These are phyloP conservation scores for Dasyurus viverrinus DNA, from an alignment of 2,113 vertebrate species.

Conservation along the genomic window DNA sequence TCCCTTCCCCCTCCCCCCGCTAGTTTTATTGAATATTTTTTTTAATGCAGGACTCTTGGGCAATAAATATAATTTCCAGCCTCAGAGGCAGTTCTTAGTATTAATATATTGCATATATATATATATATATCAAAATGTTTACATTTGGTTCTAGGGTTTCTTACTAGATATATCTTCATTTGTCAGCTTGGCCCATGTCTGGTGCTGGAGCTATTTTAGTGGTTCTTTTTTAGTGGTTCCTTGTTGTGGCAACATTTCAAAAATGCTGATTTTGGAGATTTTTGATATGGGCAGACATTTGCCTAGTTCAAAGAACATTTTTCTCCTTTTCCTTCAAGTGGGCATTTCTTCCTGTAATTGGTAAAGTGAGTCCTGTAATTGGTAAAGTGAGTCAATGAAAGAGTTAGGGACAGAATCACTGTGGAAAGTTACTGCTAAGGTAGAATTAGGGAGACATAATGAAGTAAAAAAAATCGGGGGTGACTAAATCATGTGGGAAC, in stretches of 20 bases:
- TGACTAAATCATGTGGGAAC: background rate
- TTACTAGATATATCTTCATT: background rate
- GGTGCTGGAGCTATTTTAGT: background rate
- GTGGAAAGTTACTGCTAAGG: background rate
- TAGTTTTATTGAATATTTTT: background rate
- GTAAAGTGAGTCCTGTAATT: background rate
- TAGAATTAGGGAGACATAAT: background rate
- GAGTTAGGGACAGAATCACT: background rate
- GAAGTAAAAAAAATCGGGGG: too few relatives aligned
- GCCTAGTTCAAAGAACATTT: background rate
- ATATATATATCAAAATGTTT: background rate
- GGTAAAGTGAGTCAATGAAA: too few relatives aligned
- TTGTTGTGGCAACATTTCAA: slow-evolving; percentile 16
- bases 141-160: slow-evolving; percentile 1
- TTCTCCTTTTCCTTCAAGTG: background rate
- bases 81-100: background rate
- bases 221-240: background rate
- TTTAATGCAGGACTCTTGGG: background rate
- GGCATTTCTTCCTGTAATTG: slow-evolving; percentile 7
- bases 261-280: background rate
- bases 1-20: too few relatives aligned
- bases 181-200: slow-evolving; percentile 2
- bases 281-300: background rate
- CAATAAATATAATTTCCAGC: background rate
- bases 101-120: background rate